Evolutionary conservation across 2,113 vertebrate species (phyloP), one percentile per base, ranked within the genome.

Genomic region (Panthera leo): DNA sequence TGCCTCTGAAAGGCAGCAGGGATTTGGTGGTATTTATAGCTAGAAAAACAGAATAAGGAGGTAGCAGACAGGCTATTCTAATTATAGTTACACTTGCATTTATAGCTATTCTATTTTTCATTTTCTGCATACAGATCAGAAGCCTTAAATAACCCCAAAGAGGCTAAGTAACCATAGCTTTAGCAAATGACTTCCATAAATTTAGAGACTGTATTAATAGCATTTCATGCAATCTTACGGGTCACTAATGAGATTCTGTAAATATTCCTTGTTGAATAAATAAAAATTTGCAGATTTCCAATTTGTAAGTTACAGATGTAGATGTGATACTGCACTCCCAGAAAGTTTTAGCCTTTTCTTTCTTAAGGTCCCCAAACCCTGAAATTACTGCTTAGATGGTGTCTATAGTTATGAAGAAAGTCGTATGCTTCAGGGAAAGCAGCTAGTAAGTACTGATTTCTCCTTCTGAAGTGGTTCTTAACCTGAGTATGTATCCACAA

Each of bases 41-140:
- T 5, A 45, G 71, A 85, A 89, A 96, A 95, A 70, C 67, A 86
- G 65, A 87, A 65, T 88, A 71, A 67, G 45, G 12, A 79, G 31
- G 92, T 34, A 67, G 19, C 68, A 92, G 96, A 85, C 45, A 96
- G 83, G 21, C 83, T 94, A 9, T 82, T 80, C 93, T 96, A 91
- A 96, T 91, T 89, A 89, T 93, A 95, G 79, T 85, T 75, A 29
- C 51, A 13, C 42, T 89, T 68, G 36, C 78, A 80, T 87, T 79
- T 67, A 87, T 18, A 76, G 29, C 55, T 75, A 16, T 39, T 71
- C 55, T 71, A 70, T 25, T 92, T 87, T 97, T 92, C 27, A 48
- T 25, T 92, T 94, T 97, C 84, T 48, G 89, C 19, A 19, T 45
- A 68, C 48, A 92, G 78, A 76, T 61, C 67, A 83, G 75, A 53